These are phyloP conservation scores for Cyphomyrus plagiostoma DNA, from an alignment of 2,113 vertebrate genomes.

Conservation along the genomic window DNA sequence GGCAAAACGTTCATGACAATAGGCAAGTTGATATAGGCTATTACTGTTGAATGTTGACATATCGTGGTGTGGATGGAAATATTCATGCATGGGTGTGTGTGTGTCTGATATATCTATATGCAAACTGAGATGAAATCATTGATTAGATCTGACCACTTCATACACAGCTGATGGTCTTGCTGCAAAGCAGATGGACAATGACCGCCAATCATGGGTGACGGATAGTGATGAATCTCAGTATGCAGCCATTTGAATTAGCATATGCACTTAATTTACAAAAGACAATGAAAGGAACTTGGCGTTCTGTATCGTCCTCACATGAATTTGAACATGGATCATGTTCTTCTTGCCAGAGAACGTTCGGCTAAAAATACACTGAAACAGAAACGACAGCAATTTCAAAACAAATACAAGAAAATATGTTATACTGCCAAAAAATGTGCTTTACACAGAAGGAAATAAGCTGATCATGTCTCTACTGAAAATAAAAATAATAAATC, in stretches of 20 bases:
- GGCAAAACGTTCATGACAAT: neutral
- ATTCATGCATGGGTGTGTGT: neutral
- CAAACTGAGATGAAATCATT: neutral
- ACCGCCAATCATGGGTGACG: neutral
- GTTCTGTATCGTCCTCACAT: neutral
- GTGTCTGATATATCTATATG: no score
- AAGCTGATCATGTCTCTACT: neutral
- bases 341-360: neutral
- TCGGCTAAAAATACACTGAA: neutral
- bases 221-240: neutral
- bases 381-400: neutral
- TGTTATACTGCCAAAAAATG: neutral
- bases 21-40: neutral
- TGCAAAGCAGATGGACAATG: neutral
- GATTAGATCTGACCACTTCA: neutral
- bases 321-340: neutral
- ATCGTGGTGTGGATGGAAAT: neutral
- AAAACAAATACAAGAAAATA: neutral
- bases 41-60: neutral
- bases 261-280: neutral
- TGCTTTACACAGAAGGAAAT: neutral
- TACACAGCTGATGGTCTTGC: neutral
- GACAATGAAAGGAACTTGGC: neutral
- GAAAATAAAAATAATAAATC: neutral
- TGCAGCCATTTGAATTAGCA: neutral